phyloP scores from a whole-genome alignment of 1,140 invertebrate species.

The Vanessa tameamea region DNA sequence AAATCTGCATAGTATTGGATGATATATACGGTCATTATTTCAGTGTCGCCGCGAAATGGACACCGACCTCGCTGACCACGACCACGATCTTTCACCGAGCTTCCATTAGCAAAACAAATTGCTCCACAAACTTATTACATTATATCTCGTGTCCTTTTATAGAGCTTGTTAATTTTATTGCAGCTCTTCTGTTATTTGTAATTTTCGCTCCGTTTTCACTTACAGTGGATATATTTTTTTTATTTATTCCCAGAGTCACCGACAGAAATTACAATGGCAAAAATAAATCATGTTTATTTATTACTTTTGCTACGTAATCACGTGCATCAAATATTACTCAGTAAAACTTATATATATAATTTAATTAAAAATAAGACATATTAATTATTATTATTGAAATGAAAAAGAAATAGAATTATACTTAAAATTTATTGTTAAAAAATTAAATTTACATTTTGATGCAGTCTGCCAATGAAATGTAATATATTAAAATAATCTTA shows the following conservation, averaged over 20 bases:
- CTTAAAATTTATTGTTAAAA: no score
- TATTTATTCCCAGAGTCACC: background rate
- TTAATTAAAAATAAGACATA: no score
- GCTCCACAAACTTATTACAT: conserved; percentile 48
- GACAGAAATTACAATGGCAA: background rate
- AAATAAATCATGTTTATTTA: no score
- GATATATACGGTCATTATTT: conserved; percentile 55
- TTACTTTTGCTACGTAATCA: no score
- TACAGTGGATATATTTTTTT: background rate
- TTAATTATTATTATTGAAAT: no score
- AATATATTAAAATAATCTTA: no score
- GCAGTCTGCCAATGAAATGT: no score
- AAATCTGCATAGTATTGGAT: conserved; percentile 43
- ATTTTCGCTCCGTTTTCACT: no score
- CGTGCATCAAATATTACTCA: no score
- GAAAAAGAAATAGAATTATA: no score
- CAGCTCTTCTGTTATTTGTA: background rate
- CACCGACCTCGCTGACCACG: conserved; percentile 57
- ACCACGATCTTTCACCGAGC: conserved; percentile 58
- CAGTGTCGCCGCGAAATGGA: conserved; percentile 53
- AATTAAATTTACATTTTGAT: no score
- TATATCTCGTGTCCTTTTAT: conserved; percentile 29
- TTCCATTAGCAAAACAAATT: conserved; percentile 67
- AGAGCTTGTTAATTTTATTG: conserved; percentile 27
- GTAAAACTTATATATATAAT: no score